phyloP scores from a whole-genome alignment of 1,140 invertebrate genomes.

The Phymastichus coffea region DNA sequence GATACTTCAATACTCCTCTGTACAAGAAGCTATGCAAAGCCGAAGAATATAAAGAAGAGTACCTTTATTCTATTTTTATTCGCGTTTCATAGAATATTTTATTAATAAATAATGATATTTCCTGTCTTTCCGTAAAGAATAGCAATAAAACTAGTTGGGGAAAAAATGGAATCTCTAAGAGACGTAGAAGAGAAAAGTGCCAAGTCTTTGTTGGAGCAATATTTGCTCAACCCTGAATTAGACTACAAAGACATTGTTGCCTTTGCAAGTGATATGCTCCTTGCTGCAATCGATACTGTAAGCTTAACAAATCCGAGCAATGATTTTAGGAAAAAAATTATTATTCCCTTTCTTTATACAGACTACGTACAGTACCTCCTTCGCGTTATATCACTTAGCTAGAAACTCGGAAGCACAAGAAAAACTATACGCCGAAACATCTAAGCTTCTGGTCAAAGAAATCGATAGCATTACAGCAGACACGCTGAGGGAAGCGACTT shows the following conservation, averaged over 20 bases:
- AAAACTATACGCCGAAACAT: constrained; percentile 68
- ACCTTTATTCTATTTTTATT: constrained; percentile 23
- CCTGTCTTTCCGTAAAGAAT: constrained; percentile 55
- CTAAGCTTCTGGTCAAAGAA: constrained; percentile 56
- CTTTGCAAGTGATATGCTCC: constrained; percentile 78
- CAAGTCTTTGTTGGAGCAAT: constrained; percentile 65
- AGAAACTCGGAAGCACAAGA: constrained; percentile 73
- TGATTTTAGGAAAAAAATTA: too few species aligned
- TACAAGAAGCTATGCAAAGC: constrained; percentile 71
- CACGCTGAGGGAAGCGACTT: constrained; percentile 64
- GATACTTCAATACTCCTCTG: constrained; percentile 68
- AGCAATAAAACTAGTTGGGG: constrained; percentile 66
- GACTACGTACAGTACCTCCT: constrained; percentile 80
- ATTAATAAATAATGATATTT: neutral
- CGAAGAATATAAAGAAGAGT: constrained; percentile 77
- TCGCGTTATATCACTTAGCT: constrained; percentile 79
- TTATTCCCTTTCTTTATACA: constrained; percentile 54
- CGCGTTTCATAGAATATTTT: neutral
- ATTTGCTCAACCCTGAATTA: constrained; percentile 65
- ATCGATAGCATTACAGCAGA: constrained; percentile 60
- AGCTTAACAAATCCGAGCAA: constrained; percentile 21
- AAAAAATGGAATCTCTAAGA: constrained; percentile 59
- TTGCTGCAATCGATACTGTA: constrained; percentile 87
- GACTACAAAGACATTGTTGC: constrained; percentile 78
- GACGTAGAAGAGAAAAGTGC: constrained; percentile 36